These are phyloP conservation scores for Penaeus japonicus DNA, from an alignment of 1,140 invertebrate genomes.

Conservation along the genomic window DNA sequence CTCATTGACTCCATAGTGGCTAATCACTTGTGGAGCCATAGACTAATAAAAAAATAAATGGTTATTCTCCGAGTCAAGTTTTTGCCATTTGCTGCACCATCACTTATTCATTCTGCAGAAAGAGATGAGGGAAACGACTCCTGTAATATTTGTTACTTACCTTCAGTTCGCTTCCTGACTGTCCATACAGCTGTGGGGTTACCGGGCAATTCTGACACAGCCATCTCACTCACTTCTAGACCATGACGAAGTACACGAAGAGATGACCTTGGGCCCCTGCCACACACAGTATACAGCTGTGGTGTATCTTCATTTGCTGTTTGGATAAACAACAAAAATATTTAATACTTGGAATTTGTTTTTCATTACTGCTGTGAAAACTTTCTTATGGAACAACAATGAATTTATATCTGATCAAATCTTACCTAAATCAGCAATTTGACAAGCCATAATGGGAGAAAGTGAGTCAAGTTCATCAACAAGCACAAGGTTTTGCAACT, in stretches of 20 bases:
- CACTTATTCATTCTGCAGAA: background rate
- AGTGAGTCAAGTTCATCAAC: conserved; percentile 98
- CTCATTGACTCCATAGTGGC: no score
- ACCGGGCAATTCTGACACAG: conserved; percentile 97
- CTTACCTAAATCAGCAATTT: conserved; percentile 73
- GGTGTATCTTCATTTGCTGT: conserved; percentile 97
- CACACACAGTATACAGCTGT: conserved; percentile 96
- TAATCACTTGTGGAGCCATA: no score
- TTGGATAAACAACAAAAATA: no score
- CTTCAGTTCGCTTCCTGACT: conserved; percentile 93
- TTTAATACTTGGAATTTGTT: no score
- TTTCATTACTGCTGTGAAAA: background rate
- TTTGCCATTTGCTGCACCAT: no score
- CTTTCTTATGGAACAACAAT: background rate
- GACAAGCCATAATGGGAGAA: conserved; percentile 88
- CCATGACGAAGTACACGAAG: conserved; percentile 94
- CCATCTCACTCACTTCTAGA: conserved; percentile 98
- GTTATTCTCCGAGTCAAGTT: no score
- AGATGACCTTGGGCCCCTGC: conserved; percentile 91
- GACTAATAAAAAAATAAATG: no score
- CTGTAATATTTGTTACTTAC: conserved; percentile 70
- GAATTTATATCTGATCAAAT: background rate
- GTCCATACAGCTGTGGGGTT: conserved; percentile 99
- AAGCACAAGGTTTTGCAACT: conserved; percentile 93
- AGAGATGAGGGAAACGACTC: background rate